Conservation (phyloP, 2,797 vertebrate genomes). For the Pristis pectinata region DNA sequence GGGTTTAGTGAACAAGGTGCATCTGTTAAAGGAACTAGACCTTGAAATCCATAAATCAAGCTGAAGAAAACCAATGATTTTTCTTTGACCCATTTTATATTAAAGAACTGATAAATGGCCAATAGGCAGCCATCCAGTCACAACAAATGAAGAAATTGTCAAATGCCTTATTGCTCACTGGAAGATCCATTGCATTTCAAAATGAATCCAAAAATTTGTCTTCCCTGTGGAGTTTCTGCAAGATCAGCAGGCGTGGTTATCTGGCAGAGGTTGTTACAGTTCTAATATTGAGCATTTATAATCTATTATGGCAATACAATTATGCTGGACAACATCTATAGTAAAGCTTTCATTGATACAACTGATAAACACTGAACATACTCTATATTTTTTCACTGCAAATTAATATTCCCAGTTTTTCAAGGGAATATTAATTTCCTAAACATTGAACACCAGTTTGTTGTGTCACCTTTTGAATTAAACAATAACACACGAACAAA, state of each 20-base stretch:
- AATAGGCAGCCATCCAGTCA: neutral
- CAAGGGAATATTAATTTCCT: slow-evolving; percentile 24
- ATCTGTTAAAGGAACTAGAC: neutral
- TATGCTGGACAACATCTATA: neutral
- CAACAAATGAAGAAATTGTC: neutral
- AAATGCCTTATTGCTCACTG: neutral
- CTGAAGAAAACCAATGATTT: neutral
- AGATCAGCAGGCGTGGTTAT: neutral
- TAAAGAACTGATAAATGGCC: neutral
- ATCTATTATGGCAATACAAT: neutral
- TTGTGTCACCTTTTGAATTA: neutral
- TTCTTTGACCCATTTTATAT: neutral
- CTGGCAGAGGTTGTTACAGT: neutral
- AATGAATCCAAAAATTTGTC: no score
- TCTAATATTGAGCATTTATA: neutral
- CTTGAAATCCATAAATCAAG: neutral
- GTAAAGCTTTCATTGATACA: neutral
- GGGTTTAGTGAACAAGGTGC: no score
- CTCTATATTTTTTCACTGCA: neutral
- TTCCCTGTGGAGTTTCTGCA: neutral
- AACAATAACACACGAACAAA: neutral
- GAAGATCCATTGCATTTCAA: neutral
- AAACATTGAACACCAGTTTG: neutral
- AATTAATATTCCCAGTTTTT: no score
- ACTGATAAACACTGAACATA: neutral